Evolutionary conservation across 2,113 vertebrate species (phyloP).

Genomic region (Bos taurus): ARS-UCD2.0 NC_037343.1:33775501-33776000

Average conservation of each 20-base stretch:
- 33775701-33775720: background rate
- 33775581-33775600: background rate
- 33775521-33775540: background rate
- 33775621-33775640: background rate
- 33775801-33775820: background rate
- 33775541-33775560: background rate
- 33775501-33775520: background rate
- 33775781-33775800: background rate
- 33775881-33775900: background rate
- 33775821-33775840: background rate
- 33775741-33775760: background rate
- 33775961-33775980: background rate
- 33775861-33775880: background rate
- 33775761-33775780: background rate
- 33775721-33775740: background rate
- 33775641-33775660: background rate
- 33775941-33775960: background rate
- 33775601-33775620: background rate
- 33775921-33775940: background rate
- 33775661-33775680: background rate
- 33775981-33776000: background rate
- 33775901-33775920: background rate
- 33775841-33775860: background rate
- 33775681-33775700: background rate
- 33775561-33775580: background rate